These are phyloP conservation scores for Gallinago undulata DNA, from an alignment of 2,113 vertebrate species.

Conservation along the genomic window DNA sequence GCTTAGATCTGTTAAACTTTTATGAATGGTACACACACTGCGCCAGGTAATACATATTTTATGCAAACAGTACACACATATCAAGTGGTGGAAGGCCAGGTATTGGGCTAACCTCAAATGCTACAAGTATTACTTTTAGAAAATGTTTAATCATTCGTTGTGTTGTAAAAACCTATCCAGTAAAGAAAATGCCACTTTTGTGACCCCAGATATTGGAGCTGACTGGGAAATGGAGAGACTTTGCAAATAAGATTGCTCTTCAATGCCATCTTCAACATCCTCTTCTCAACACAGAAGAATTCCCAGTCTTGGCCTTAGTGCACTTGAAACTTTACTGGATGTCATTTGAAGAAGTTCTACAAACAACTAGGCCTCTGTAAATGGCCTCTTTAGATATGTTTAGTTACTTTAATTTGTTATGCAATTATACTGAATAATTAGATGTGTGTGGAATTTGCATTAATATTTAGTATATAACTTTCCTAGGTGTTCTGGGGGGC, in stretches of 20 bases:
- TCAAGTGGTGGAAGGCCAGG: background rate
- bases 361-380: background rate
- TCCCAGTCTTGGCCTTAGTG: background rate
- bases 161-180: background rate
- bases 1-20: constrained; percentile 29
- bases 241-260: background rate
- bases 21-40: background rate
- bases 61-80: constrained; percentile 18
- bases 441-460: background rate
- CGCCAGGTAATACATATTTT: constrained; percentile 19
- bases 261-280: background rate
- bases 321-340: background rate
- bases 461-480: background rate
- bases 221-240: background rate
- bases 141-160: background rate
- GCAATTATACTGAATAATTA: background rate
- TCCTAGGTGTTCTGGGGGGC: background rate
- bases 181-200: background rate
- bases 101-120: background rate
- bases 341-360: background rate
- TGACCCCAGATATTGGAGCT: background rate
- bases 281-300: background rate
- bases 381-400: background rate
- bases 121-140: background rate
- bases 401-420: background rate